Conservation (phyloP, 2,888 invertebrate genomes). For the Peribatodes rhomboidaria region DNA sequence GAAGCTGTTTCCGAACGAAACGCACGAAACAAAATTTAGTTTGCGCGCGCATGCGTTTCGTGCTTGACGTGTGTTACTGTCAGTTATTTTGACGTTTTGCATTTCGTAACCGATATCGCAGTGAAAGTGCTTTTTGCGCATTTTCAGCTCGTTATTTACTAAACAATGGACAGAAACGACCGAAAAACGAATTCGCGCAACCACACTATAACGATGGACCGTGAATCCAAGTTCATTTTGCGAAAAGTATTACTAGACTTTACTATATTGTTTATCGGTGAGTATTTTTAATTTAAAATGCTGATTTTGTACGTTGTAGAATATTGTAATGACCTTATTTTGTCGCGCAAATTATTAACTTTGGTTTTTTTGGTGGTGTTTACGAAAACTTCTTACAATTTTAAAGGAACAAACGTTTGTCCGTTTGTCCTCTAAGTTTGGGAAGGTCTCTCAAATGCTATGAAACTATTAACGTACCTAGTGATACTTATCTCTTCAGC, state of each 20-base stretch:
- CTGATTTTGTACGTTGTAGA: background rate
- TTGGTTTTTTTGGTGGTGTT: background rate
- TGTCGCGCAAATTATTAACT: conserved; percentile 4
- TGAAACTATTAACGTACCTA: background rate
- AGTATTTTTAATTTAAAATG: conserved; percentile 66
- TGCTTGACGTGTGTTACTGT: conserved; percentile 66
- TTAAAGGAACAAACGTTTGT: background rate
- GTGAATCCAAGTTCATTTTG: conserved; percentile 85
- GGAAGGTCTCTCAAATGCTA: background rate
- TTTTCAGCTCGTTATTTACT: conserved; percentile 50
- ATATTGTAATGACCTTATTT: background rate
- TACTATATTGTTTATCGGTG: conserved; percentile 89
- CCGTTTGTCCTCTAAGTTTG: background rate
- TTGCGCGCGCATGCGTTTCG: conserved; percentile 79
- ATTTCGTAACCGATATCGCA: conserved; percentile 69
- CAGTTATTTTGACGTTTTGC: conserved; percentile 57
- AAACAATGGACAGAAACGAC: conserved; percentile 78
- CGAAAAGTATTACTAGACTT: conserved; percentile 90
- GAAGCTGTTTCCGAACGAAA: conserved; percentile 43
- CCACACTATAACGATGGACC: conserved; percentile 82
- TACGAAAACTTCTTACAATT: background rate
- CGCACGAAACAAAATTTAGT: conserved; percentile 63
- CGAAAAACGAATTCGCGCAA: conserved; percentile 74
- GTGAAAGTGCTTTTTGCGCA: conserved; percentile 57
- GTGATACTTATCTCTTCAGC: background rate